Conservation (phyloP, 2,888 invertebrate species). For the Suillia variegata region DNA sequence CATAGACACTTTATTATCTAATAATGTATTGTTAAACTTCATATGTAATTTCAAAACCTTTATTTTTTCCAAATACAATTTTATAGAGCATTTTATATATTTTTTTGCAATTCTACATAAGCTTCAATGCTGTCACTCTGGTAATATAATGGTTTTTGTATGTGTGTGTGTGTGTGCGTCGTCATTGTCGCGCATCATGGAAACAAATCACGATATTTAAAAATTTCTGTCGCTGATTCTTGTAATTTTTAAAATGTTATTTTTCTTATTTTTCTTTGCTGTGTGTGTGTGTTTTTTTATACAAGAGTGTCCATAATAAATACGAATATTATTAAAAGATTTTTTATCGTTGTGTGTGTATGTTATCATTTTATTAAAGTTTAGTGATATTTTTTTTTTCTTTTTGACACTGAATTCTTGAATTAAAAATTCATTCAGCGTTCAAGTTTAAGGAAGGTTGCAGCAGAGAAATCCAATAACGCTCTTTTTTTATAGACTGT, state of each 20-base stretch:
- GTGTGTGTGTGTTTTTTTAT: slow-evolving; percentile 7
- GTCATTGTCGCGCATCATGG: slow-evolving; percentile 7
- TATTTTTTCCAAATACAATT: too few relatives aligned
- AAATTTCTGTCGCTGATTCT: slow-evolving; percentile 5
- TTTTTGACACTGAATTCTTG: background rate
- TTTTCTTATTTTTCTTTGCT: slow-evolving; percentile 33
- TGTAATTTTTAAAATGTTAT: too few relatives aligned
- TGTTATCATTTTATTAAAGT: background rate
- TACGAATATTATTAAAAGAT: slow-evolving; percentile 12
- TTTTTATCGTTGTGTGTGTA: background rate
- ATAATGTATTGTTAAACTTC: too few relatives aligned
- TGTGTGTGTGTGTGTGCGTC: background rate
- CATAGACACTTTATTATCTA: too few relatives aligned
- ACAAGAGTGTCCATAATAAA: background rate
- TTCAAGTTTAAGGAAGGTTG: background rate
- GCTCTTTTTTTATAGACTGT: too few relatives aligned
- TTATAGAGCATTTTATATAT: too few relatives aligned
- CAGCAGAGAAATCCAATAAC: too few relatives aligned
- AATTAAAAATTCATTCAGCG: background rate
- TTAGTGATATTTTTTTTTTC: background rate
- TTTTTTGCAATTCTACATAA: too few relatives aligned
- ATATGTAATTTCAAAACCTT: too few relatives aligned
- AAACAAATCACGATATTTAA: slow-evolving; percentile 17
- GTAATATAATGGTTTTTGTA: too few relatives aligned
- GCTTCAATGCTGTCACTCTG: too few relatives aligned